Conservation (phyloP, 2,888 invertebrate species). For the Eilema caniola region DNA sequence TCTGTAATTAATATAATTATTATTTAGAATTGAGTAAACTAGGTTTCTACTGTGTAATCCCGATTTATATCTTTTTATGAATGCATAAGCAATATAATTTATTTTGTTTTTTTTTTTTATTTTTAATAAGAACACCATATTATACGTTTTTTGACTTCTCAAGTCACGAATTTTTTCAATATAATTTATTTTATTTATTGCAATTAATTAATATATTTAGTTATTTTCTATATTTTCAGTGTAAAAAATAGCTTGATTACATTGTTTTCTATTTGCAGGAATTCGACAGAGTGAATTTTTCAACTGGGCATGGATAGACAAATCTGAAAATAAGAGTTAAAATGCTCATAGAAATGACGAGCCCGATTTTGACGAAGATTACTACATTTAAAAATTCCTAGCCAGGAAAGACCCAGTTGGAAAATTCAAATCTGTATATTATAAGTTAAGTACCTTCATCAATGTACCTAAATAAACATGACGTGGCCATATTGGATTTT, state of each 20-base stretch:
- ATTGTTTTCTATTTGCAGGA: background rate
- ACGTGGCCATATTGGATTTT: slow-evolving; percentile 65
- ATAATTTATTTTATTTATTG: background rate
- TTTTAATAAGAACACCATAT: background rate
- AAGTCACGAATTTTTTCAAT: background rate
- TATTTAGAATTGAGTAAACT: background rate
- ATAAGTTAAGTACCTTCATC: slow-evolving; percentile 12
- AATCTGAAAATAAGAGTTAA: too few relatives aligned
- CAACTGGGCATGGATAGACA: too few relatives aligned
- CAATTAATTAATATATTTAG: background rate
- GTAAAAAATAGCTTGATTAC: slow-evolving; percentile 5
- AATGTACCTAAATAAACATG: slow-evolving; percentile 58
- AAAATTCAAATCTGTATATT: too few relatives aligned
- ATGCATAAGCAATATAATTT: background rate
- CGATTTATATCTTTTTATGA: background rate
- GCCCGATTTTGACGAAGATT: too few relatives aligned
- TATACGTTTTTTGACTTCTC: background rate
- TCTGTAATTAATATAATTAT: background rate
- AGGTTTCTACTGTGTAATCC: background rate
- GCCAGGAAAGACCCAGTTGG: too few relatives aligned
- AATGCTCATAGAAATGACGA: too few relatives aligned
- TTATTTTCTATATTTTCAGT: slow-evolving; percentile 10
- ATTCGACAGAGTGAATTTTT: background rate
- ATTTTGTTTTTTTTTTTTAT: slow-evolving; percentile 2
- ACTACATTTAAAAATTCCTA: background rate